Base-by-base conservation (phyloP, 2,113 vertebrate species). In the Hydropotes inermis region DNA sequence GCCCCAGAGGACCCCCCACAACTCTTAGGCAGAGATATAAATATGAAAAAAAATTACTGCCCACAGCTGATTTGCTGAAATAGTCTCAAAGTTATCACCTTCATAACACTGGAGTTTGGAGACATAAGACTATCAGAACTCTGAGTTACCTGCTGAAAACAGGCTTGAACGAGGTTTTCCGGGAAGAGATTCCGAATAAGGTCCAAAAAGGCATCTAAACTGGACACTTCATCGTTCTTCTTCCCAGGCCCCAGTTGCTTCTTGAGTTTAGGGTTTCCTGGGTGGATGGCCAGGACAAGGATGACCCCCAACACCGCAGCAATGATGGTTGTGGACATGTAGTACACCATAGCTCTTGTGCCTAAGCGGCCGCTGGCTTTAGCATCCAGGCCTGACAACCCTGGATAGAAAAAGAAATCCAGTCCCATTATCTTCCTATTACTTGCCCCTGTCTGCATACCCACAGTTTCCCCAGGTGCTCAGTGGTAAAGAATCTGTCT, bases 291-390 rank as follows among this genome's bases (percentile, higher is more conserved):
- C 98, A 99, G 98, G 94, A 99, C 99, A 97, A 99, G 98, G 98
- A 99, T 99, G 96, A 99, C 99, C 3, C 99, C 99, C 98, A 99
- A 98, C 89, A 99, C 94, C 1, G 99, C 99, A 39, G 99, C 99
- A n/a, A 99, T 99, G 96, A 99, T 96, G 74, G 99, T 99, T 21
- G 99, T 99, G 87, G 98, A 96, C 99, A 99, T 99, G 97, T 99
- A 99, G 98, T 99, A 99, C 23, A 99, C 98, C 99, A 99, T 99
- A 93, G 99, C 99, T 98, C 99, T 99, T 8, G 99, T 99, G 67
- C 99, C 99, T 94, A 99, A 87, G 74, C 99, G 99, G 74, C 99
- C 99, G 45, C 99, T 99, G 90, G 99, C 99, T 98, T 99, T 99
- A 97, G 99, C 99, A 97, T 99, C 99, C 98, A 99, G 98, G 95